Conservation (phyloP, 2,797 vertebrate species). For the Huso huso region DNA sequence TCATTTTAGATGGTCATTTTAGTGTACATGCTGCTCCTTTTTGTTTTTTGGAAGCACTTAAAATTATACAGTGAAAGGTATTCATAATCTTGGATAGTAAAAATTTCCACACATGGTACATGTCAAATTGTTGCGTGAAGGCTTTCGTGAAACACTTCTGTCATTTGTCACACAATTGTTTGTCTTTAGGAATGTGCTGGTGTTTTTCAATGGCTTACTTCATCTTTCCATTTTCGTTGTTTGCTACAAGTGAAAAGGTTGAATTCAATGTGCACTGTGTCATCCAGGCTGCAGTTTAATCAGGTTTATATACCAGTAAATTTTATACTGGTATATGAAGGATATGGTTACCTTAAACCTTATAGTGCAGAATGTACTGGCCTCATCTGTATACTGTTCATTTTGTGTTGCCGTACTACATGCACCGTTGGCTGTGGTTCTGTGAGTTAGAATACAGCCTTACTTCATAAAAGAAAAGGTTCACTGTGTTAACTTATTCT, state of each 20-base stretch:
- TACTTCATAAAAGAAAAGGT: too few relatives aligned
- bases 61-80: conserved; percentile 31
- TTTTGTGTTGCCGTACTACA: too few relatives aligned
- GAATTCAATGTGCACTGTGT: conserved; percentile 23
- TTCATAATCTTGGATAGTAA: conserved; percentile 32
- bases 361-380: too few relatives aligned
- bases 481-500: too few relatives aligned
- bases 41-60: conserved; percentile 14
- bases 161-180: conserved; percentile 57
- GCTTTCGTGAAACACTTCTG: conserved; percentile 49
- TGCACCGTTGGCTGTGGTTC: too few relatives aligned
- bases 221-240: conserved; percentile 48
- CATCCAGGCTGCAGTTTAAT: conserved; percentile 21
- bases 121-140: conserved; percentile 35
- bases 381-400: too few relatives aligned
- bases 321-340: not conserved
- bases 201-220: conserved; percentile 42
- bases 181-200: conserved; percentile 62
- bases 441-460: too few relatives aligned
- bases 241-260: conserved; percentile 30
- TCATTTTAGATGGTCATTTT: not conserved
- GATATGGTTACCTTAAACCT: too few relatives aligned
- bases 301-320: conserved; percentile 25
- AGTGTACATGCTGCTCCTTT: not conserved
- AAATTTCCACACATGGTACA: conserved; percentile 54